Evolutionary conservation across 1,140 invertebrate genomes (phyloP).

Genomic region (Littorina saxatilis): DNA sequence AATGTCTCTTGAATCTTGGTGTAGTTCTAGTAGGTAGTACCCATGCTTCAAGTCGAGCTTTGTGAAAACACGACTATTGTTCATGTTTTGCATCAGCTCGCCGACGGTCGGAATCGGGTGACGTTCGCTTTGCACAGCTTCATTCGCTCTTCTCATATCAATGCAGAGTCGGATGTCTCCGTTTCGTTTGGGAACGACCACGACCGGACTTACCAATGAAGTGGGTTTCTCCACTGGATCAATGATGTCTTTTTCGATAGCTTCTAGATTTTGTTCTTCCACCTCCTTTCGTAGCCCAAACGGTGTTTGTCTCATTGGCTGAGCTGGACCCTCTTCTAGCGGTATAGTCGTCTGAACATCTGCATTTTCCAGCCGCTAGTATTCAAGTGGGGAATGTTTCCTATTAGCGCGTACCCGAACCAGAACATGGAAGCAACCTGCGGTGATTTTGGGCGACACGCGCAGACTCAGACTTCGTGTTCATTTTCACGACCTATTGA

Average conservation of each 20-base stretch:
- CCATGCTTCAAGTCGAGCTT: conserved; percentile 61
- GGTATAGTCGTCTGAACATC: conserved; percentile 31
- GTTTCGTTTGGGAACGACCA: conserved; percentile 56
- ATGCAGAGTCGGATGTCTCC: conserved; percentile 64
- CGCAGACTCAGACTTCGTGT: too few relatives aligned
- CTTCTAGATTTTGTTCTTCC: conserved; percentile 50
- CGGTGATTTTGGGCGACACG: too few relatives aligned
- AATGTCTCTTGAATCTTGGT: conserved; percentile 51
- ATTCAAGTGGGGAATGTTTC: too few relatives aligned
- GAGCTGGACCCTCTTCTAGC: background rate
- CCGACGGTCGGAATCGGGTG: conserved; percentile 64
- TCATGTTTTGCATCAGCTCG: conserved; percentile 49
- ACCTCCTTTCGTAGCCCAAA: conserved; percentile 25
- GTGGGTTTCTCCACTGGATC: conserved; percentile 57
- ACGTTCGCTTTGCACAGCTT: conserved; percentile 59
- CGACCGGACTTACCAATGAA: conserved; percentile 60
- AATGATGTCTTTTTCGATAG: conserved; percentile 54
- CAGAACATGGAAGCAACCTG: too few relatives aligned
- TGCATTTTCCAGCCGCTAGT: background rate
- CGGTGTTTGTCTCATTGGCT: conserved; percentile 20
- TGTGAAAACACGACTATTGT: conserved; percentile 54
- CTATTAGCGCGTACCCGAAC: too few relatives aligned
- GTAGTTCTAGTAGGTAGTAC: conserved; percentile 60
- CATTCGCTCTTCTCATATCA: conserved; percentile 63
- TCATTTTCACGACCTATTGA: too few relatives aligned